A percentile compares a stretch with the other conserved stretches of the same genome.
phyloP scores from a whole-genome alignment of 2,797 vertebrate species.

The Sparus aurata region DNA sequence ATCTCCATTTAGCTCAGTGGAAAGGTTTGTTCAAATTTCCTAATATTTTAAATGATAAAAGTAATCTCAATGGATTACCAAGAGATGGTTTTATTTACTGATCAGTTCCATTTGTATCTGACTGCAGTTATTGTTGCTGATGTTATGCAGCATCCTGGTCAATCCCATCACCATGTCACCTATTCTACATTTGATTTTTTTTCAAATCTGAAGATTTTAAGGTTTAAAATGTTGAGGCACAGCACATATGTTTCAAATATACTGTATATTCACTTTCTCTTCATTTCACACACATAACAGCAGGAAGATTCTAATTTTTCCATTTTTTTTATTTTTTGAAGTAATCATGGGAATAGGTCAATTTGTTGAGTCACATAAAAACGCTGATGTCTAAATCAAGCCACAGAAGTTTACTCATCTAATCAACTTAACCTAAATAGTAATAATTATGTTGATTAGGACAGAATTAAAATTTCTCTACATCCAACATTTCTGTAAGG shows the following conservation, averaged over 20 bases:
- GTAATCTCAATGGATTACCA: background rate
- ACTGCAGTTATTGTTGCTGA: background rate
- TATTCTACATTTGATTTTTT: background rate
- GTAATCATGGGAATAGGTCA: background rate
- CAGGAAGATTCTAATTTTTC: too few species aligned
- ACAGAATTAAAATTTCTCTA: too few species aligned
- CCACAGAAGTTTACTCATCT: background rate
- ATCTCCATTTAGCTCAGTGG: slow-evolving; percentile 16
- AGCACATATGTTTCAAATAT: background rate
- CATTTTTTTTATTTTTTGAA: too few species aligned
- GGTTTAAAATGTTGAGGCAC: background rate
- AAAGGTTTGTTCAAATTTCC: background rate
- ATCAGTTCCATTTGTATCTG: background rate
- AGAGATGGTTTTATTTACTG: background rate
- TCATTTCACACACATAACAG: too few species aligned
- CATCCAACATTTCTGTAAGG: background rate
- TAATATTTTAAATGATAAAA: background rate
- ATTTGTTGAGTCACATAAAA: background rate
- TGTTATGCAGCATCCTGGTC: background rate
- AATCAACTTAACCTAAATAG: background rate
- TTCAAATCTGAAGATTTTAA: background rate
- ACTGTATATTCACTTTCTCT: too few species aligned
- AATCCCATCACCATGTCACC: background rate
- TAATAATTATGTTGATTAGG: too few species aligned
- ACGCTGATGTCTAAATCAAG: background rate